Conservation (phyloP, 2,113 vertebrate genomes). For the Ailuropoda melanoleuca region DNA sequence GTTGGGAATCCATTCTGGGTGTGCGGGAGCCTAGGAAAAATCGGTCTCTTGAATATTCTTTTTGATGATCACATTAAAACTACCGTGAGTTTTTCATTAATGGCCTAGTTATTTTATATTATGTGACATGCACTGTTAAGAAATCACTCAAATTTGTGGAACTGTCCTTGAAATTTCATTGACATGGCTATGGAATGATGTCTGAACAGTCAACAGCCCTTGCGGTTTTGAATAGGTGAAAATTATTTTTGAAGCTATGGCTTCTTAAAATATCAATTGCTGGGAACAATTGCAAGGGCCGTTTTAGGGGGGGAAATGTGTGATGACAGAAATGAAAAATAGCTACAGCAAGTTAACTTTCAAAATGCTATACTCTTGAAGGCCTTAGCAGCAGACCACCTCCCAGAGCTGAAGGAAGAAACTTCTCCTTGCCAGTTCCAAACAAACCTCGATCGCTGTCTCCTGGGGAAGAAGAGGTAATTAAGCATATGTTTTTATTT, state of each 20-base stretch:
- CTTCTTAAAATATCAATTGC: constrained; percentile 11
- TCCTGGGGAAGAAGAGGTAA: constrained; percentile 78
- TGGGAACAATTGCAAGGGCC: background rate
- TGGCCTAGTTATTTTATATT: background rate
- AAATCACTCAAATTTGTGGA: background rate
- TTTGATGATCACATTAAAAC: background rate
- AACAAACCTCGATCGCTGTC: constrained; percentile 71
- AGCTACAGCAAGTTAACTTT: background rate
- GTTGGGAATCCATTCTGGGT: background rate
- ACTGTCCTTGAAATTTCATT: background rate
- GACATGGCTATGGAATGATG: background rate
- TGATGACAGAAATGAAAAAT: background rate
- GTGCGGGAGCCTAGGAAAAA: background rate
- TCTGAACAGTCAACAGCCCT: background rate
- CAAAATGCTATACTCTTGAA: constrained; percentile 19
- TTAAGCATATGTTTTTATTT: background rate
- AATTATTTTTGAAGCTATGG: background rate
- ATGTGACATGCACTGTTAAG: background rate
- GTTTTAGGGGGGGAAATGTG: background rate
- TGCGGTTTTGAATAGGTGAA: background rate
- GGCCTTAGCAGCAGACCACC: constrained; percentile 78
- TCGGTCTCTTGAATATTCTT: background rate
- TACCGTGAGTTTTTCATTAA: background rate
- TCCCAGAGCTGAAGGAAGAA: constrained; percentile 81
- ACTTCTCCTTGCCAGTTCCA: constrained; percentile 76